Conservation (phyloP, 2,113 vertebrate genomes). For the Gasterosteus nipponicus region DNA sequence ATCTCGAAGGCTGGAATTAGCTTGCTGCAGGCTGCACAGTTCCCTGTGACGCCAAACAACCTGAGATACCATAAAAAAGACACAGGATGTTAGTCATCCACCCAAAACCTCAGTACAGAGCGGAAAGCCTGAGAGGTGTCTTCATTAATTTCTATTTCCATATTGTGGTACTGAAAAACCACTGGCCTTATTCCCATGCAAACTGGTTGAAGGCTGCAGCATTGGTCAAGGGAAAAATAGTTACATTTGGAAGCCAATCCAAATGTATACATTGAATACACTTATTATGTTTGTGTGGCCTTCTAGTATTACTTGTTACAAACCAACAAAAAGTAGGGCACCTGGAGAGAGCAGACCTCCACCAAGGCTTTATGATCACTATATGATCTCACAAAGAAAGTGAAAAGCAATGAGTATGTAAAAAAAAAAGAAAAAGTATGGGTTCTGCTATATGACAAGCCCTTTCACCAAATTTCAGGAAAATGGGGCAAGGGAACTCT, state of each 20-base stretch:
- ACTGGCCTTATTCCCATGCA: neutral
- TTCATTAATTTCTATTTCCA: neutral
- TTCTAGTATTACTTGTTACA: neutral
- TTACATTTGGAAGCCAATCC: neutral
- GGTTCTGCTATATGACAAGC: neutral
- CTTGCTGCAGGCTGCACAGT: conserved; percentile 98
- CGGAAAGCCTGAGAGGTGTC: neutral
- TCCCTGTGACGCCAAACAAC: conserved; percentile 97
- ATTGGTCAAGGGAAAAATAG: neutral
- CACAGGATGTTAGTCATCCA: neutral
- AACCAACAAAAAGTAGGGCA: neutral
- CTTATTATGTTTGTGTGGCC: neutral
- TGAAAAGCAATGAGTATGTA: neutral
- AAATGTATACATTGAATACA: neutral
- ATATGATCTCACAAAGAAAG: neutral
- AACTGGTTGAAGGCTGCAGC: neutral
- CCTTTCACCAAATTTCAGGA: neutral
- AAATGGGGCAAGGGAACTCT: neutral
- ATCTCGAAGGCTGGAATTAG: conserved; percentile 99
- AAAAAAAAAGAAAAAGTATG: neutral
- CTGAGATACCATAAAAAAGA: conserved; percentile 70
- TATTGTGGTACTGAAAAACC: neutral
- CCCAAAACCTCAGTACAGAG: neutral
- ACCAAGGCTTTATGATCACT: neutral
- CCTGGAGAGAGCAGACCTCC: neutral